Conservation (phyloP, 2,113 vertebrate genomes). For the Empidonax traillii region DNA sequence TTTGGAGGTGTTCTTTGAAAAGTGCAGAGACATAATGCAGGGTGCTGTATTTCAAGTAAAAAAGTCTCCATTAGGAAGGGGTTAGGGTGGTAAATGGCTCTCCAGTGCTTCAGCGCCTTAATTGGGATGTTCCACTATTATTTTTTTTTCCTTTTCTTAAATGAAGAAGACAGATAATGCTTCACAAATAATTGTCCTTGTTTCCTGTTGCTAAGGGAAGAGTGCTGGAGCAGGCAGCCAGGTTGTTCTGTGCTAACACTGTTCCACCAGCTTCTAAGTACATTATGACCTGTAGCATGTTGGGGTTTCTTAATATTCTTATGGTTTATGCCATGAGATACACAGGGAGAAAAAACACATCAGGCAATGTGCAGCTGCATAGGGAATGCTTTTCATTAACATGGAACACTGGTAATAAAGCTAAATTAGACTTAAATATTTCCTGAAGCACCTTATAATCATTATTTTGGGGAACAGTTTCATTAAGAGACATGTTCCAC, state of each 20-base stretch:
- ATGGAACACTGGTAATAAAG: slow-evolving; percentile 21
- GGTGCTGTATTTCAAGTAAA: background rate
- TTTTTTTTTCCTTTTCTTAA: background rate
- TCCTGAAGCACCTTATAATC: slow-evolving; percentile 36
- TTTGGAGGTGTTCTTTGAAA: slow-evolving; percentile 16
- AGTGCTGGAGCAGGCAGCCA: background rate
- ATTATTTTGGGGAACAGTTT: slow-evolving; percentile 16
- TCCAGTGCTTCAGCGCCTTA: background rate
- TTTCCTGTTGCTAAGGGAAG: background rate
- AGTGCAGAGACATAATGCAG: background rate
- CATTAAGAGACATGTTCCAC: background rate
- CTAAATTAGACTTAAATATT: slow-evolving; percentile 45
- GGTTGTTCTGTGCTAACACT: background rate
- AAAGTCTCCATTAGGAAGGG: background rate
- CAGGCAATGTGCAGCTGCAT: background rate
- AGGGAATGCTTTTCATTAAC: slow-evolving; percentile 46
- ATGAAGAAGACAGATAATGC: background rate
- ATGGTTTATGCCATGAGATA: background rate
- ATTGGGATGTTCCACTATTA: background rate
- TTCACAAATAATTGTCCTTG: background rate
- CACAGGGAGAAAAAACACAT: background rate
- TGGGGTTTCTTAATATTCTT: background rate
- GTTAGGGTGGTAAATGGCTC: background rate
- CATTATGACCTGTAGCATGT: background rate
- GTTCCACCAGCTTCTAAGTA: background rate